A percentile compares a stretch with the other conserved stretches of the same genome.
These are phyloP conservation scores for Acleris sparsana DNA, from an alignment of 2,888 invertebrate species.

Conservation along the genomic window DNA sequence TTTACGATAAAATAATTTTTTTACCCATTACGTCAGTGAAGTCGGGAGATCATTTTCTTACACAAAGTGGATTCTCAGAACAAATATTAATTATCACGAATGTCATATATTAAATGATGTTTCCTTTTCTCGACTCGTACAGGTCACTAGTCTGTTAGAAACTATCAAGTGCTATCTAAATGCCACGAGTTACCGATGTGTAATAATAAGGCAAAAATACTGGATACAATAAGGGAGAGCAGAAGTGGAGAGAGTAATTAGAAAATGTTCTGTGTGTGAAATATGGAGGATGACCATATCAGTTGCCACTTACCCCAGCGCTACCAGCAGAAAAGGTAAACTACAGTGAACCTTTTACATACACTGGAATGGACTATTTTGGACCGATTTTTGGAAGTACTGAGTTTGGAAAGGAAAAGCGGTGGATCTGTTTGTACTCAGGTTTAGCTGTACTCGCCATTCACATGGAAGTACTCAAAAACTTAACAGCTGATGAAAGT, in stretches of 20 bases:
- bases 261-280: background rate
- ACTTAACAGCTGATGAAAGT: background rate
- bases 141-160: too few species aligned
- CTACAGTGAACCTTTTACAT: background rate
- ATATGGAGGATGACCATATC: background rate
- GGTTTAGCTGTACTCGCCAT: background rate
- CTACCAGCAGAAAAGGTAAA: background rate
- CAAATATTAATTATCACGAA: too few species aligned
- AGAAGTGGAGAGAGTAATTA: background rate
- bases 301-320: background rate
- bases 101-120: too few species aligned
- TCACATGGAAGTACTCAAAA: background rate
- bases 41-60: too few species aligned
- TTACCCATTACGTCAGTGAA: too few species aligned
- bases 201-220: background rate
- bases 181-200: too few species aligned
- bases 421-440: background rate
- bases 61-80: too few species aligned
- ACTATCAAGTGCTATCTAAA: too few species aligned
- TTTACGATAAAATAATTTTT: too few species aligned
- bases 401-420: background rate
- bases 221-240: background rate
- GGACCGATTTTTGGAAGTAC: background rate
- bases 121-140: too few species aligned
- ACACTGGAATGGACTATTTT: background rate